phyloP scores from a whole-genome alignment of 2,797 vertebrate species.

The Acanthornis magna region DNA sequence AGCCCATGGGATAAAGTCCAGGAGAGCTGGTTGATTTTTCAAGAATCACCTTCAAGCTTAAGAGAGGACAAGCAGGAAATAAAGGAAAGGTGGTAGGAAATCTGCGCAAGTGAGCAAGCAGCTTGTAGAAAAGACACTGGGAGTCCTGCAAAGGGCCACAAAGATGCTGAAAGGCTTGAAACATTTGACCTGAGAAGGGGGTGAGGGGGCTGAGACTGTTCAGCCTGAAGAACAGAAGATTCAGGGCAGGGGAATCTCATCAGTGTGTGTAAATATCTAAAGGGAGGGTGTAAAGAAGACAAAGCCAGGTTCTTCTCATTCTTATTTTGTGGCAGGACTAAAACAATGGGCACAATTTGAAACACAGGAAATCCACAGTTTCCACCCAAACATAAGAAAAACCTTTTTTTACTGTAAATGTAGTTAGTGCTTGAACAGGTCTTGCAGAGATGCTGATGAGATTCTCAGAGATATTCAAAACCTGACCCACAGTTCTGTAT shows the following conservation, averaged over 20 bases:
- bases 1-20: background rate
- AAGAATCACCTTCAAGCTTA: background rate
- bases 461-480: background rate
- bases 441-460: background rate
- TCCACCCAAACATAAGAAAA: background rate
- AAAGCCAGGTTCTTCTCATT: background rate
- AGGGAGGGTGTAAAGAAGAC: background rate
- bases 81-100: background rate
- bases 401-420: accelerated
- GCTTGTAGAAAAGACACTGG: background rate
- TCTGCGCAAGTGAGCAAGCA: background rate
- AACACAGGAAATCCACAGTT: background rate
- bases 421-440: background rate
- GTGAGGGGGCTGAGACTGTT: background rate
- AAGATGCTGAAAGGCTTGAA: background rate
- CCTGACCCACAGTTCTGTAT: background rate
- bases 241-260: background rate
- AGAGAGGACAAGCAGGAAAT: background rate
- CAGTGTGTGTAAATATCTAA: background rate
- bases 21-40: background rate
- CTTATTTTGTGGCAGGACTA: background rate
- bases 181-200: background rate
- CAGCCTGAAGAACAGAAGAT: background rate
- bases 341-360: background rate
- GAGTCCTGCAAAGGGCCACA: background rate